These are phyloP conservation scores for Andrena camellia DNA, from an alignment of 2,888 invertebrate species.

Conservation along the genomic window DNA sequence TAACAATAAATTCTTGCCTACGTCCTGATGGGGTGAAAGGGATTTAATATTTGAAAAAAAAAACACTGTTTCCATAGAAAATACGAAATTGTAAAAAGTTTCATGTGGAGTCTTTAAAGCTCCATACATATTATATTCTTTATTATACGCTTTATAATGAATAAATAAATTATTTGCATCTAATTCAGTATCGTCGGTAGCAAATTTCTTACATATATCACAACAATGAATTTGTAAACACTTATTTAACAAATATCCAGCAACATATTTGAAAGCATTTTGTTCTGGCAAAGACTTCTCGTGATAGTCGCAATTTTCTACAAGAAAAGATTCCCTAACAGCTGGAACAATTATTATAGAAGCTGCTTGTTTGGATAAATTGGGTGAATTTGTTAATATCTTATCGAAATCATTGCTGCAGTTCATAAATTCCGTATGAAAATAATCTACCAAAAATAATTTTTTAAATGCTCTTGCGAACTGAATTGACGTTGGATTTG, in stretches of 20 bases:
- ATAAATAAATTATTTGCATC: not conserved
- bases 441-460: too few relatives aligned
- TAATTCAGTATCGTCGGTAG: not conserved
- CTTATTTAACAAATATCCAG: not conserved
- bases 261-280: not conserved
- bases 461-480: too few relatives aligned
- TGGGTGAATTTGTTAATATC: too few relatives aligned
- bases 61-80: not conserved
- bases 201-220: not conserved
- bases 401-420: too few relatives aligned
- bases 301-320: not conserved
- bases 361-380: too few relatives aligned
- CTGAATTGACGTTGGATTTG: too few relatives aligned
- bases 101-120: not conserved
- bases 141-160: constrained; percentile 1
- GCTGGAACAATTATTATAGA: not conserved
- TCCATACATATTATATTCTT: not conserved
- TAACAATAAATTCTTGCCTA: not conserved
- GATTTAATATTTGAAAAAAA: not conserved
- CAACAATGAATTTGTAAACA: not conserved
- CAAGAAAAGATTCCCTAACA: not conserved
- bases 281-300: not conserved
- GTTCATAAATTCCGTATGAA: too few relatives aligned
- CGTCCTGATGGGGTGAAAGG: not conserved
- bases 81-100: not conserved